Percentiles rank a stretch among this genome's conserved stretches.
Conservation (phyloP, 2,113 vertebrate species). For the Motacilla alba region DNA sequence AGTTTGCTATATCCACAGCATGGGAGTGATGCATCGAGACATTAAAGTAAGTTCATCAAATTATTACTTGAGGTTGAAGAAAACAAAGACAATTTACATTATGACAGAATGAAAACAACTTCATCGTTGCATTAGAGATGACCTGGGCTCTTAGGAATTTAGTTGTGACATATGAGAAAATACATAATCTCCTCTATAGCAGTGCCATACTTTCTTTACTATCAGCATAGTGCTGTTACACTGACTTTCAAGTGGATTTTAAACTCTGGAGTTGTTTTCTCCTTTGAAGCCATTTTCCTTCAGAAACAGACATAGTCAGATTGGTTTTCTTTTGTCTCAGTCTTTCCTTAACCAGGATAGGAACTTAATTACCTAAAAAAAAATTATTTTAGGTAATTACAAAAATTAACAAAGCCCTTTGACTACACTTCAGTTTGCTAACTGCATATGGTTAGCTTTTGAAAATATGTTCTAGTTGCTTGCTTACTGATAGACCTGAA, state of each 20-base stretch:
- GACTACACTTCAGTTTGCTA: not conserved
- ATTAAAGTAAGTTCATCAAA: constrained; percentile 83
- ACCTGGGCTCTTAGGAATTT: not conserved
- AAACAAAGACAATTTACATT: not conserved
- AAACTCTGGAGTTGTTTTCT: not conserved
- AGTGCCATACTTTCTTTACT: not conserved
- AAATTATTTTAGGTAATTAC: not conserved
- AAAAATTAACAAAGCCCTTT: not conserved
- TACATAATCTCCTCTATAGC: not conserved
- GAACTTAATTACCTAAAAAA: not conserved
- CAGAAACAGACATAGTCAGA: not conserved
- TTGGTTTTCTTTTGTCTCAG: not conserved
- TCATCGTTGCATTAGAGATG: not conserved
- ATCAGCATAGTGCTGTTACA: not conserved
- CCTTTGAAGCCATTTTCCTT: not conserved
- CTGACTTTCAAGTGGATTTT: not conserved
- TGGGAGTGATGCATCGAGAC: constrained; percentile 93
- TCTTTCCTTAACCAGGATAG: not conserved
- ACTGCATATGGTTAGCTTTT: not conserved
- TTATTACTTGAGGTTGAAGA: not conserved
- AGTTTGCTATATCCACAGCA: constrained; percentile 90
- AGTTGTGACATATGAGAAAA: not conserved
- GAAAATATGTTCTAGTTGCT: not conserved
- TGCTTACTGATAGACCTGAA: not conserved
- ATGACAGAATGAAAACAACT: not conserved